Evolutionary conservation across 2,113 vertebrate genomes (phyloP).

Genomic region (Oryzias melastigma): DNA sequence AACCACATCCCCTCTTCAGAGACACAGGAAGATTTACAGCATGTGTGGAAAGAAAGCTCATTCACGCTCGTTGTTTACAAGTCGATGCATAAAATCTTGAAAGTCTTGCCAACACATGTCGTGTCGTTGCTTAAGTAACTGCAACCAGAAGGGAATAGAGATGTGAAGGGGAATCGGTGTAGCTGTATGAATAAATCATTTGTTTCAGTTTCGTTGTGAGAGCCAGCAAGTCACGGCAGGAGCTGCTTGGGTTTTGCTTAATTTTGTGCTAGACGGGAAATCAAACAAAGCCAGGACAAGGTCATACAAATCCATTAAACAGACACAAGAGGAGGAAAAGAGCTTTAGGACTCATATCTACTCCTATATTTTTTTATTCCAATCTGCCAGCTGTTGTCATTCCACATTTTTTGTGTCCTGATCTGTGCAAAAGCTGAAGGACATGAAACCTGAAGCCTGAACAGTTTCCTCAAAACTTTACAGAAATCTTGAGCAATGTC

Average conservation of each 20-base stretch:
- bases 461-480: too few relatives aligned
- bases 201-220: slow-evolving; percentile 11
- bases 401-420: too few relatives aligned
- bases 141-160: slow-evolving; percentile 7
- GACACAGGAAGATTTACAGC: neutral
- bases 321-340: neutral
- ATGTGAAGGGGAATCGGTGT: slow-evolving; percentile 5
- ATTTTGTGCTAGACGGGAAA: slow-evolving; percentile 1
- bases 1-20: slow-evolving; percentile 42
- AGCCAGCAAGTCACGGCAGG: neutral
- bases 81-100: neutral
- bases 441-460: too few relatives aligned
- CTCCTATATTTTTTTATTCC: too few relatives aligned
- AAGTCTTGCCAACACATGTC: slow-evolving; percentile 1
- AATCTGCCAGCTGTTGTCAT: too few relatives aligned
- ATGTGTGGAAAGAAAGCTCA: slow-evolving; percentile 15
- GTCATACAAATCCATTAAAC: neutral
- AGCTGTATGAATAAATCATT: slow-evolving; percentile 39
- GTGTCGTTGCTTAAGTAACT: neutral
- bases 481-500: too few relatives aligned
- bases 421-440: too few relatives aligned
- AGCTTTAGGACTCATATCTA: too few relatives aligned
- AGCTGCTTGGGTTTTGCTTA: neutral
- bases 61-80: slow-evolving; percentile 10
- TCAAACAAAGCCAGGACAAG: neutral